Evolutionary conservation across 2,113 vertebrate genomes (phyloP).

Genomic region (Ramphastos sulfuratus): DNA sequence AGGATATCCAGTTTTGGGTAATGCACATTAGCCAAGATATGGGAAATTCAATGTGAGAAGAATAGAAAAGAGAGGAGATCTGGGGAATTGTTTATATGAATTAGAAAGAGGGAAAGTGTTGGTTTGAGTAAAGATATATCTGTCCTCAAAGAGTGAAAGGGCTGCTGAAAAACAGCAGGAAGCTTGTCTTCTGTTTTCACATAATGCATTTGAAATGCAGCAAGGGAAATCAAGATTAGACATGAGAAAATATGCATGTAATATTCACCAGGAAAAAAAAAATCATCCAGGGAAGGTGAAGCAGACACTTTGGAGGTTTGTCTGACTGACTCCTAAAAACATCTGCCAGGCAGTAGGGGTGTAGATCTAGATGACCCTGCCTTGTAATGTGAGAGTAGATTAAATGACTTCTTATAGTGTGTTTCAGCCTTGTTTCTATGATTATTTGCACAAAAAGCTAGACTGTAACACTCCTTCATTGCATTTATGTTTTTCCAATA

Average conservation of each 20-base stretch:
- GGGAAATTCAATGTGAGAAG: background rate
- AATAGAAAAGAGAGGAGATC: background rate
- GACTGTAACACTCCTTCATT: background rate
- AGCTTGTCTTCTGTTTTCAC: background rate
- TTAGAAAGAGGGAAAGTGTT: background rate
- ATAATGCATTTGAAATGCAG: constrained; percentile 1
- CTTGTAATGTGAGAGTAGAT: background rate
- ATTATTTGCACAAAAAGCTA: constrained; percentile 22
- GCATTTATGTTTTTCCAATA: constrained; percentile 34
- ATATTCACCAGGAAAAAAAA: constrained; percentile 9
- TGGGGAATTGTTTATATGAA: background rate
- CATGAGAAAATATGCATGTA: background rate
- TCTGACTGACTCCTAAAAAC: constrained; percentile 5
- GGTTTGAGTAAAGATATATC: background rate
- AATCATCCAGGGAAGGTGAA: background rate
- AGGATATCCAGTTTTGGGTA: background rate
- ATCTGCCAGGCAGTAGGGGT: constrained; percentile 36
- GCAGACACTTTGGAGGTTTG: background rate
- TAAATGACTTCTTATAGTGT: background rate
- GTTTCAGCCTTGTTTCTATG: background rate
- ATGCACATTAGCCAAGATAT: background rate
- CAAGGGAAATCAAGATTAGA: constrained; percentile 30
- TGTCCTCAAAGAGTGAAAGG: background rate
- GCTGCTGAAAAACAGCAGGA: background rate
- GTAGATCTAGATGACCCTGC: background rate